These are phyloP conservation scores for Chlorops oryzae DNA, from an alignment of 1,140 invertebrate species.

Conservation along the genomic window DNA sequence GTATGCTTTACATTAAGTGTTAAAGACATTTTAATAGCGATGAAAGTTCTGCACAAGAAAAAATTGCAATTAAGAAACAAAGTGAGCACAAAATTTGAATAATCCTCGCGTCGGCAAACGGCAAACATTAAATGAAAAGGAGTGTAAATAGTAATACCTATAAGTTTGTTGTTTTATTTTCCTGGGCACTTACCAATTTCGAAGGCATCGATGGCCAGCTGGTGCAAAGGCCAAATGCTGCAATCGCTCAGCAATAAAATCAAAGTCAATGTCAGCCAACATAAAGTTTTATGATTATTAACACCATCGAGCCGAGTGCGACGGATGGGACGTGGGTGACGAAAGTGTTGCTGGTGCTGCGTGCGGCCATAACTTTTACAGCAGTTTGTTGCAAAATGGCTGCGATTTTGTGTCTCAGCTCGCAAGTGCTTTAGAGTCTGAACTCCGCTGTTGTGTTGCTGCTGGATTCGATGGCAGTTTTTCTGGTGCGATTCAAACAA, in stretches of 20 bases:
- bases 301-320: conserved; percentile 35
- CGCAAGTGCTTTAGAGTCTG: conserved; percentile 1
- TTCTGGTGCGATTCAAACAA: conserved; percentile 20
- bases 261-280: conserved; percentile 42
- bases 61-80: too few species aligned
- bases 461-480: neutral
- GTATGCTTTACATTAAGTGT: too few species aligned
- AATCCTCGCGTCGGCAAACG: neutral
- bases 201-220: conserved; percentile 15
- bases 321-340: too few species aligned
- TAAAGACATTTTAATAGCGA: too few species aligned
- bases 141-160: too few species aligned
- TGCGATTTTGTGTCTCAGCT: too few species aligned
- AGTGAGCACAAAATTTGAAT: neutral
- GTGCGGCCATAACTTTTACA: conserved; percentile 42
- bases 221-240: neutral
- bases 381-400: conserved; percentile 39
- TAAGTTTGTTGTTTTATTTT: too few species aligned
- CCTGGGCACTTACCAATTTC: conserved; percentile 40
- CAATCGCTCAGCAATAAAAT: conserved; percentile 31
- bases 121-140: neutral
- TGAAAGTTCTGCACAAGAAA: too few species aligned
- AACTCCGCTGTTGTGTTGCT: conserved; percentile 2
- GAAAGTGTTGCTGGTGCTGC: too few species aligned
- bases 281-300: conserved; percentile 46